Evolutionary conservation across 1,140 invertebrate genomes (phyloP).

Genomic region (Melitaea cinxia): DNA sequence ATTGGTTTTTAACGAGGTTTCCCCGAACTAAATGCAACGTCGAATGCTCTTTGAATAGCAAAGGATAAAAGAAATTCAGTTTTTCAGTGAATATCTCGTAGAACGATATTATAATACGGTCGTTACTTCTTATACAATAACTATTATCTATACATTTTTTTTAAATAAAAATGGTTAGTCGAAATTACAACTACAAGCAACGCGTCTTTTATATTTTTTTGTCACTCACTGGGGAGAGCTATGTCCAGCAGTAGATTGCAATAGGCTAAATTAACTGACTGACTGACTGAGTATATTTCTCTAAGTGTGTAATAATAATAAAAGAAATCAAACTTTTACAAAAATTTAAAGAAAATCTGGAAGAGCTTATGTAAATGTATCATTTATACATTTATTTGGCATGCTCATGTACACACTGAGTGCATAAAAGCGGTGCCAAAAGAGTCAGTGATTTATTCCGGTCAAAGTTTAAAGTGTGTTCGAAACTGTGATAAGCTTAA

Average conservation of each 20-base stretch:
- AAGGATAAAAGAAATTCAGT: slow-evolving; percentile 10
- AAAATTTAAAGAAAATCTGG: too few species aligned
- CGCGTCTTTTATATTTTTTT: too few species aligned
- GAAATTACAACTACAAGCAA: too few species aligned
- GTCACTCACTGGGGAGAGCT: too few species aligned
- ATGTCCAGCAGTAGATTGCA: too few species aligned
- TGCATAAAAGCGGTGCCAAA: slow-evolving; percentile 27
- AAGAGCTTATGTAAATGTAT: not conserved
- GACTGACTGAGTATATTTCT: too few species aligned
- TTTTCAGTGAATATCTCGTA: not conserved
- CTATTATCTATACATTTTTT: not conserved
- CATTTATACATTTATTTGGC: slow-evolving; percentile 15
- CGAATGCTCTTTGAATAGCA: slow-evolving; percentile 25
- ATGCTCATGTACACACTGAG: slow-evolving; percentile 14
- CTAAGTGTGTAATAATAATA: too few species aligned
- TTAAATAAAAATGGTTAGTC: too few species aligned
- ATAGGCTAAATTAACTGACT: too few species aligned
- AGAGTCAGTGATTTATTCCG: slow-evolving; percentile 25
- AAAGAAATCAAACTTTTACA: too few species aligned
- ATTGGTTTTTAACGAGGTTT: slow-evolving; percentile 36
- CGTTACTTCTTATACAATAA: not conserved
- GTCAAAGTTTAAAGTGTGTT: slow-evolving; percentile 26
- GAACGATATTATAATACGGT: not conserved
- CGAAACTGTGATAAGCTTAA: slow-evolving; percentile 5
- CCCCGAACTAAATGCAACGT: slow-evolving; percentile 18